Evolutionary conservation across 2,888 invertebrate species (phyloP), one percentile per base, ranked within the genome.

Genomic region (Lasioglossum oenotherae): DNA sequence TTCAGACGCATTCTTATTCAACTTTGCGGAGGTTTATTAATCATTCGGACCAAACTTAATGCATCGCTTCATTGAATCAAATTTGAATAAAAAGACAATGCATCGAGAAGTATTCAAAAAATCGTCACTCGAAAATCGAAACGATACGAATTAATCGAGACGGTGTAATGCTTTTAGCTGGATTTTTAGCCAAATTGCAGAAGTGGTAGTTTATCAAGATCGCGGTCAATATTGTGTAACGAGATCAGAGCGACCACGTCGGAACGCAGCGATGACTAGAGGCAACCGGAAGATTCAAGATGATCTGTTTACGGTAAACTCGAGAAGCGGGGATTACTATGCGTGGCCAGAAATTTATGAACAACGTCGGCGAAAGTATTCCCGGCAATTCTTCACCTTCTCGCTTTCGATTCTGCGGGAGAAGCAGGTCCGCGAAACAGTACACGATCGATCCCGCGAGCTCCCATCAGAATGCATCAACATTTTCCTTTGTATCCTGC

Each of bases 241-340:
- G 2, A 71, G 69, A 81, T 60, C 19, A 1, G 69, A 74, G 71
- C 31, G 27, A 23, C n/a, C 35, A 60, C 16, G 60, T 64, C 41
- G 23, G 23, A 46, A 23, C 27, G 67, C n/a, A 23, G 23, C 16
- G 31, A 53, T 6, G 46, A n/a, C 71, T 64, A 41, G 64, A 31
- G 46, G 38, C 4, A 49, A 41, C 46, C 27, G 27, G 44, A n/a
- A 82, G 35, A 77, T 41, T 73, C 73, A 49, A 67, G 19, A 12
- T 27, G 82, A 82, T 77, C 53, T 82, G 78, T 84, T 84, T 84
- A 84, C 84, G 27, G 64, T 38, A 35, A 72, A 57, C 64, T 69
- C 41, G 23, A 64, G 46, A 64, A 75, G 23, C 60, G 27, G 74
- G 23, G 74, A 82, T 75, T 78, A 79, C 67, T 19, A 16, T 2